phyloP scores from a whole-genome alignment of 2,888 invertebrate genomes.

The Mythimna ferrago region DNA sequence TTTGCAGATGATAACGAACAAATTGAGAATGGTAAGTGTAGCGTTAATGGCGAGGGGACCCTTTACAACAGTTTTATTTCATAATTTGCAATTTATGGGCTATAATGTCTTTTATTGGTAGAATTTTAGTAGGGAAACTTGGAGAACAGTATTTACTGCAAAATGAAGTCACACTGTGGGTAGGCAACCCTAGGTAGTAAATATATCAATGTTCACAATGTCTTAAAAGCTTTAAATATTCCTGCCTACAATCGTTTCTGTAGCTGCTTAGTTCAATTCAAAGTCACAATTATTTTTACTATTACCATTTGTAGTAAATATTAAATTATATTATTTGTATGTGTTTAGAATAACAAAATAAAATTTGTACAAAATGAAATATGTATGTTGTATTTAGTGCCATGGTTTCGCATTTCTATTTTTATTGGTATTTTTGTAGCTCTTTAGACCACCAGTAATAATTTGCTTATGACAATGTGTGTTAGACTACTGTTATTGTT shows the following conservation, averaged over 20 bases:
- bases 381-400: slow-evolving; percentile 49
- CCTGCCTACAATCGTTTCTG: slow-evolving; percentile 38
- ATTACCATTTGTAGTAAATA: slow-evolving; percentile 16
- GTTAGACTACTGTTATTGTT: slow-evolving; percentile 19
- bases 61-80: slow-evolving; percentile 3
- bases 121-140: background rate
- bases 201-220: slow-evolving; percentile 52
- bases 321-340: slow-evolving; percentile 12
- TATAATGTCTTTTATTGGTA: slow-evolving; percentile 8
- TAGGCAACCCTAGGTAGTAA: slow-evolving; percentile 32
- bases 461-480: slow-evolving; percentile 12
- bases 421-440: slow-evolving; percentile 13
- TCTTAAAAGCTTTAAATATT: slow-evolving; percentile 65
- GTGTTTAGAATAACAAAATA: slow-evolving; percentile 18
- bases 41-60: slow-evolving; percentile 15
- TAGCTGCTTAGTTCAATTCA: slow-evolving; percentile 10
- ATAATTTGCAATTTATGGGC: slow-evolving; percentile 25
- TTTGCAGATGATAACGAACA: slow-evolving; percentile 39
- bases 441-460: background rate
- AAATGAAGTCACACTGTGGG: slow-evolving; percentile 36
- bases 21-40: slow-evolving; percentile 4
- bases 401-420: slow-evolving; percentile 47
- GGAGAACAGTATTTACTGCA: slow-evolving; percentile 33
- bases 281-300: slow-evolving; percentile 15
- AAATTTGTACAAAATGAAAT: slow-evolving; percentile 17